Conservation (phyloP, 2,888 invertebrate genomes). For the Charanyca ferruginea region DNA sequence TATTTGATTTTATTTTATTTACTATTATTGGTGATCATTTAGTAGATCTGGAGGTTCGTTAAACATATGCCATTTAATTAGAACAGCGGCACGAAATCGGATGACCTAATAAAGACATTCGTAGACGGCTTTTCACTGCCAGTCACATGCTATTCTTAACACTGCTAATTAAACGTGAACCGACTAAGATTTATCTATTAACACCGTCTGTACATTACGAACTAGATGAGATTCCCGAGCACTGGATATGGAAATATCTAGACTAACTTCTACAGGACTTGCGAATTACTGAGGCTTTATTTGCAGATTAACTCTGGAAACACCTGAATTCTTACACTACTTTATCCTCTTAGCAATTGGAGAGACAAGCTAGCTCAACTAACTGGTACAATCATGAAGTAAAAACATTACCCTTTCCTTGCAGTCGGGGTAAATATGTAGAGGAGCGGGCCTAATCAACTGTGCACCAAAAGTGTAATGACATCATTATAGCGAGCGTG, state of each 20-base stretch:
- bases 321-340: neutral
- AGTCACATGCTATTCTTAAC: slow-evolving; percentile 5
- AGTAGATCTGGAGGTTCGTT: too few species aligned
- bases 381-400: neutral
- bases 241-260: neutral
- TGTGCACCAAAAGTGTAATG: neutral
- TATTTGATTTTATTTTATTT: too few species aligned
- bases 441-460: neutral
- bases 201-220: neutral
- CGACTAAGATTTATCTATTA: neutral
- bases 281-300: slow-evolving; percentile 1
- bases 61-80: too few species aligned
- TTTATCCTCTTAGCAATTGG: neutral
- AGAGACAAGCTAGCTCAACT: neutral
- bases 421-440: neutral
- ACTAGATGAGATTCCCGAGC: neutral
- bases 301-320: neutral
- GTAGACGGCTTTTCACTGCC: neutral
- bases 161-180: neutral
- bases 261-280: slow-evolving; percentile 1
- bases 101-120: slow-evolving; percentile 18
- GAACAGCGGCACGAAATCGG: neutral
- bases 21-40: too few species aligned
- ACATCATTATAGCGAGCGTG: neutral
- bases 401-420: too few species aligned